Percentiles rank a stretch among this genome's conserved stretches.
Evolutionary conservation across 2,888 invertebrate species (phyloP).

Genomic region (Hoplodrina blanda): DNA sequence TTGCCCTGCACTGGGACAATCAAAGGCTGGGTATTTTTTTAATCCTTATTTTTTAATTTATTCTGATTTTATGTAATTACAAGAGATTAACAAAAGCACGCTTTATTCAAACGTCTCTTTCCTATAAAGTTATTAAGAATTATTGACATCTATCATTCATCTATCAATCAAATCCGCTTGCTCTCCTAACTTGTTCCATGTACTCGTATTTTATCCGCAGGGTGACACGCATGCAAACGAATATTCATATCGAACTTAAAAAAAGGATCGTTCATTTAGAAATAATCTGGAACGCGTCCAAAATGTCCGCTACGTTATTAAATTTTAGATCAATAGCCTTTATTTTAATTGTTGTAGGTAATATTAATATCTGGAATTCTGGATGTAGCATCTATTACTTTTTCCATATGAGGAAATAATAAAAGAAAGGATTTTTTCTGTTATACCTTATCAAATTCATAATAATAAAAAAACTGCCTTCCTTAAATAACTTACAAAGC

Average conservation of each 20-base stretch:
- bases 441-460: not conserved
- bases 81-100: not conserved
- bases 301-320: slow-evolving; percentile 75
- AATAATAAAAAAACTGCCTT: not conserved
- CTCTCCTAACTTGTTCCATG: slow-evolving; percentile 50
- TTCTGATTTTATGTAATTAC: not conserved
- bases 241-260: slow-evolving; percentile 84
- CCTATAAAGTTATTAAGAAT: not conserved
- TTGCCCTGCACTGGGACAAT: too few relatives aligned
- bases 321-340: slow-evolving; percentile 75
- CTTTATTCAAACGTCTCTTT: not conserved
- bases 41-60: not conserved
- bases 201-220: slow-evolving; percentile 73
- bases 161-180: slow-evolving; percentile 24
- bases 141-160: not conserved
- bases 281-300: slow-evolving; percentile 84
- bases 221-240: slow-evolving; percentile 82
- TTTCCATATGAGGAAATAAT: not conserved
- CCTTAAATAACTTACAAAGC: not conserved
- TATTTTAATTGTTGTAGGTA: slow-evolving; percentile 75
- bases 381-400: too few relatives aligned
- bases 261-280: slow-evolving; percentile 76
- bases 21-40: too few relatives aligned
- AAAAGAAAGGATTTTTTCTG: not conserved
- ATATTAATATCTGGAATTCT: slow-evolving; percentile 60